These are phyloP conservation scores for Mormoops blainvillei DNA, from an alignment of 2,113 vertebrate genomes.

Conservation along the genomic window DNA sequence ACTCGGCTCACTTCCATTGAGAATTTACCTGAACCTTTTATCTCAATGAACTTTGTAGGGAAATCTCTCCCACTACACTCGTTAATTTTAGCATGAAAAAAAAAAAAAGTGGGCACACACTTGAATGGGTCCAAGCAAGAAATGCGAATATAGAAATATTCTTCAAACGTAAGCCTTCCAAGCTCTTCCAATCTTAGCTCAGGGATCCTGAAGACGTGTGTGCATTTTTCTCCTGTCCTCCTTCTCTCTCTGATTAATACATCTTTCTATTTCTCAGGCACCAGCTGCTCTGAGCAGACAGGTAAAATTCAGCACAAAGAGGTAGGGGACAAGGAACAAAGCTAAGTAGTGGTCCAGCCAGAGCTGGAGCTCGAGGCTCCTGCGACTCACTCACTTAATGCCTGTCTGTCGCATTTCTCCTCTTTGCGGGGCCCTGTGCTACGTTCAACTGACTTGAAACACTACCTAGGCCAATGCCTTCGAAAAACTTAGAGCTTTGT, in stretches of 20 bases:
- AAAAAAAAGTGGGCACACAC: neutral
- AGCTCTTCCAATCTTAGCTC: neutral
- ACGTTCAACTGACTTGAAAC: neutral
- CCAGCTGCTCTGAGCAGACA: neutral
- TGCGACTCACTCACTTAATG: neutral
- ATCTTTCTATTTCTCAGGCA: neutral
- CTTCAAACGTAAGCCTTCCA: neutral
- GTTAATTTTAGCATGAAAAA: neutral
- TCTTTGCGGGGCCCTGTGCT: neutral
- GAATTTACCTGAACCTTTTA: neutral
- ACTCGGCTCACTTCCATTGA: fast-evolving
- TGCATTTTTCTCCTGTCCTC: neutral
- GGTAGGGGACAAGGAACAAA: neutral
- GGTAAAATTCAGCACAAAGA: neutral
- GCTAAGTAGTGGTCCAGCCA: neutral
- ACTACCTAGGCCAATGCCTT: neutral
- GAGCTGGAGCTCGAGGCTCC: neutral
- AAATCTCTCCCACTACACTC: neutral
- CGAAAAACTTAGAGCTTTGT: neutral
- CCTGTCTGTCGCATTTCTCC: neutral
- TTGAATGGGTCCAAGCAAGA: neutral
- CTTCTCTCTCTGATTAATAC: neutral
- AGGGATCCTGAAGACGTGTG: too few relatives aligned
- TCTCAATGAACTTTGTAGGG: neutral
- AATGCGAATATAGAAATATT: neutral